Base-by-base conservation (phyloP, 2,113 vertebrate species). In the Australoheros scitulus region DNA sequence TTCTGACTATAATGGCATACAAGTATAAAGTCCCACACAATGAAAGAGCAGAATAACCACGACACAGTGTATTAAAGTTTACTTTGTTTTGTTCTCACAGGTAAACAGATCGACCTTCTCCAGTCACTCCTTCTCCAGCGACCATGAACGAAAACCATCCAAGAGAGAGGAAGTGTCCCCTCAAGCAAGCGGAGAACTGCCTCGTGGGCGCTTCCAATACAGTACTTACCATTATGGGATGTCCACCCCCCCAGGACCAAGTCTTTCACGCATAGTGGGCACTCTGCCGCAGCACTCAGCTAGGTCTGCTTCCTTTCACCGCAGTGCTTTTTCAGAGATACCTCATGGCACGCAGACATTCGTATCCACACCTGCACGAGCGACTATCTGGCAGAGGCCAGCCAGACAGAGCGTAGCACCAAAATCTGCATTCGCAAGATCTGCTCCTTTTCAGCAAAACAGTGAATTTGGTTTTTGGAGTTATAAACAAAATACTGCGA, bases 161-260 rank as follows among this genome's bases (percentile, higher is more conserved):
- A 79, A 58, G 64, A 92, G 91, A 47, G 43, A 91, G 78, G 93
- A 94, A 4, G 78, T 91, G 24, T 88, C 93, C 41, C 89, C 90
- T 0, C 60, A 85, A 4, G 7, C n/a, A 11, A 93, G 36, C 58
- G 81, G 88, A 1, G 61, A 61, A 17, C 38, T 65, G 1, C 47
- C 76, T 9, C 70, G 11, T 11, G 8, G 13, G 20, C 79, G 13
- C 38, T 34, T 88, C 24, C 24, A 20, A 15, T 83, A 75, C 5
- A 75, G 75, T 8, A 56, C 34, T 6, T 17, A 24, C 29, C 56
- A 11, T 2, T 65, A 63, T 2, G 86, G 85, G 13, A 88, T 60
- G 5, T 70, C 74, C 70, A 92, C 75, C 26, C 20, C 93, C 1
- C 90, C 93, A 1, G 50, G 57, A 2, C 76, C 68, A 18, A 43